Evolutionary conservation across 2,888 invertebrate genomes (phyloP), one percentile per base, ranked within the genome.

Genomic region (Drosophila cognata): DNA sequence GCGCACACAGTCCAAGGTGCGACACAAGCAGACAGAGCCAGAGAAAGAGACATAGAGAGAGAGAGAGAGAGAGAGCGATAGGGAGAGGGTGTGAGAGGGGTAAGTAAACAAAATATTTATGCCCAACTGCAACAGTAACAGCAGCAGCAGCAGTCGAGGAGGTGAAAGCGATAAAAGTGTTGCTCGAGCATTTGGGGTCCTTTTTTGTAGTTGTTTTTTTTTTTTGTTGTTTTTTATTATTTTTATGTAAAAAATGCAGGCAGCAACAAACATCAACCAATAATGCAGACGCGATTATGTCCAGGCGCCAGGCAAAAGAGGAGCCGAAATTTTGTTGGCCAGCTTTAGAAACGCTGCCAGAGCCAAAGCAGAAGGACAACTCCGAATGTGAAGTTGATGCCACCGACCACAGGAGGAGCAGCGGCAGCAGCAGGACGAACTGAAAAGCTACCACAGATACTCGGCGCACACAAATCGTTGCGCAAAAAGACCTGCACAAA

Each of bases 271-370:
- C 91, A 92, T 92, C 92, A 92, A 92, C 91, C 92, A 92, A 92
- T 92, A 92, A 92, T 92, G 92, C 92, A 92, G 91, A 91, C 92
- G 92, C 91, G 92, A 92, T 92, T 92, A 92, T 92, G 92, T 92
- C 91, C 91, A 82, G 77, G 28, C 82, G 59, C 35, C 51, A 25
- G 50, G 68, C 67, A 21, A 29, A 64, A 53, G 71, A 21, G 56
- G 62, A 36, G 36, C 38, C 31, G 41, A 41, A 48, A n/a, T 31
- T 41, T 29, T 33, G 70, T 58, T 57, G 53, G 71, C 35, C 73
- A 71, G 62, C 73, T 68, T 21, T 61, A 61, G 60, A 61, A 52
- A 25, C 36, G 41, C 58, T 52, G 36, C 46, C 52, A 43, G 74
- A 36, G 62, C 33, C 36, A 50, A 31, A 46, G 61, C 79, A 82